Evolutionary conservation across 2,113 vertebrate species (phyloP), one percentile per base, ranked within the genome.

Genomic region (Gambusia affinis): DNA sequence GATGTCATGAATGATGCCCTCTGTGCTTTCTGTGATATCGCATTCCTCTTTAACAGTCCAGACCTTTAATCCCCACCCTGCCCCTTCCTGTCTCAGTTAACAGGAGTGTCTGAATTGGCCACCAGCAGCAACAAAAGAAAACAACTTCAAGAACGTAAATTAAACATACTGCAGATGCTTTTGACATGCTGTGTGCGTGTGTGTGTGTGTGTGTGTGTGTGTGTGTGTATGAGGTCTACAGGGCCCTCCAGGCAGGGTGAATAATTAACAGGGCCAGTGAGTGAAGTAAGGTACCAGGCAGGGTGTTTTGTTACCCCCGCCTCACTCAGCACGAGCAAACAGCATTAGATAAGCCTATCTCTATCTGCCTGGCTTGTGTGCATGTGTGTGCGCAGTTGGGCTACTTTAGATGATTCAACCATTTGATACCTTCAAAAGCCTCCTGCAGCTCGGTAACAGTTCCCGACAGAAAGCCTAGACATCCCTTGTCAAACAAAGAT

Each of bases 371-470:
- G 24, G 70, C 67, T 60, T 73, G 76, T 73, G 79, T 83, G 78
- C 27, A 24, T 78, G 76, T 64, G 78, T 82, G 71, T 60, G 68
- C 70, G 82, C 28, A 80, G 72, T 57, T 75, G 51, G 63, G 83
- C 87, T 80, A 90, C 90, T 89, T 89, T 85, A 90, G 90, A 87
- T 85, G 88, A 86, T 90, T 88, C 83, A 29, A 90, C 84, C 89
- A 92, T 87, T 47, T 85, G 89, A 92, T 91, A 90, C 87, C 83
- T 79, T 35, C 72, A 75, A 76, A 85, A 77, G 29, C 76, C 78
- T 87, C 78, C 83, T 73, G 80, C 83, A 80, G 85, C 88, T 60
- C 51, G 83, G 87, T 83, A 91, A 91, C 86, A 78, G 76, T 76
- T 85, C 68, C 80, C 19, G n/a, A 75, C 84, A 85, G 87, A 91